Evolutionary conservation across 2,797 vertebrate species (phyloP), one percentile per base, ranked within the genome.

Genomic region (Coreius guichenoti): DNA sequence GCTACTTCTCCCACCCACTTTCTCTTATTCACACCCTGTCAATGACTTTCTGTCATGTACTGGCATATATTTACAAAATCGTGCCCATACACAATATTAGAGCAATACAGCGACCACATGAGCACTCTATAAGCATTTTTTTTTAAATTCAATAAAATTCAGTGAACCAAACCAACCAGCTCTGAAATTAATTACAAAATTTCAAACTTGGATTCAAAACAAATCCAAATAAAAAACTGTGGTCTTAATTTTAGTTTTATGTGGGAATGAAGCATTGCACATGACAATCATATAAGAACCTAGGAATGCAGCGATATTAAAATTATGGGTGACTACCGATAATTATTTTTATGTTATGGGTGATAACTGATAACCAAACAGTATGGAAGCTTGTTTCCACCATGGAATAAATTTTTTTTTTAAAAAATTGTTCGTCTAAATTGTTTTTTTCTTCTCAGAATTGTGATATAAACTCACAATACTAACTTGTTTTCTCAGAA

Each of bases 1-100:
- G 92, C 89, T 82, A 49, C 84, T 80, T 61, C 88, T 80, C 33
- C 29, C 69, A 65, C 33, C 26, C 47, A 19, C 65, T 47, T 63
- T 70, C 49, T 58, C 77, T 63, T 68, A 56, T 11, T 65, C 76
- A 77, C 83, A 45, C 65, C 58, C 56, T 26, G 14, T 81, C n/a
- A 16, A 77, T 43, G 58, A 21, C 26, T 81, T n/a, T 26, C 77
- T 63, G 49, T 56, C 26, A 61, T 61, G 26, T 70, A 39, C 2
- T 29, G 72, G 21, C 2, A 75, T 36, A 43, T 3, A 69, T 43
- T 43, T 33, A 56, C 11, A 21, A 70, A 70, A 82, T 36, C 56
- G 3, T 49, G 29, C 29, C 26, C 43, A n/a, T 14, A 61, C 26
- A 65, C 14, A 65, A 31, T 8, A 8, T 16, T 17, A 65, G 26